These are phyloP conservation scores for Ptychoptera albimana DNA, from an alignment of 2,888 invertebrate genomes.

Conservation along the genomic window DNA sequence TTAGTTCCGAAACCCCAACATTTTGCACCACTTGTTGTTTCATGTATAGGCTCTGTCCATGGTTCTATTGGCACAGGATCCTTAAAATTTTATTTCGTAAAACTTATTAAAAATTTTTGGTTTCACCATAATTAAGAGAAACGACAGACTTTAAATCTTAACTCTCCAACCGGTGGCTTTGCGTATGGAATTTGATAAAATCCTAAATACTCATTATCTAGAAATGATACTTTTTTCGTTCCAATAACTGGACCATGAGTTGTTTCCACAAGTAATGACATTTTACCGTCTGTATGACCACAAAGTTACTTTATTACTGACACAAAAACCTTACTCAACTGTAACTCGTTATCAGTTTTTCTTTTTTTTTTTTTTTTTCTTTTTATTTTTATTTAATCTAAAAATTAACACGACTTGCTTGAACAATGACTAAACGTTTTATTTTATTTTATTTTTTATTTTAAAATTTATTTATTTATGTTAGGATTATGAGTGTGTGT, in stretches of 20 bases:
- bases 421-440: too few species aligned
- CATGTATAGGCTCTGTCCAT: constrained; percentile 31
- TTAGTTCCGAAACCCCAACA: not conserved
- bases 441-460: too few species aligned
- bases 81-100: constrained; percentile 13
- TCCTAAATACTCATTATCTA: constrained; percentile 19
- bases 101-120: not conserved
- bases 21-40: constrained; percentile 14
- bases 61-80: constrained; percentile 28
- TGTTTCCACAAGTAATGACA: constrained; percentile 17
- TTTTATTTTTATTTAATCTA: too few species aligned
- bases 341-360: too few species aligned
- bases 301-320: too few species aligned
- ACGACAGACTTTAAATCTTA: not conserved
- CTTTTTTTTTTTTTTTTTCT: too few species aligned
- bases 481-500: too few species aligned
- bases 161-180: not conserved
- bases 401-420: too few species aligned
- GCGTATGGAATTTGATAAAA: constrained; percentile 20
- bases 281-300: too few species aligned
- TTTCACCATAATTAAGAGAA: too few species aligned
- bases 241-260: constrained; percentile 24
- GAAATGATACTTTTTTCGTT: constrained; percentile 19
- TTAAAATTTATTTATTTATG: too few species aligned
- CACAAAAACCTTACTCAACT: too few species aligned